Percentiles rank a stretch among this genome's conserved stretches.
phyloP scores from a whole-genome alignment of 2,888 invertebrate species.

The Metellina segmentata region DNA sequence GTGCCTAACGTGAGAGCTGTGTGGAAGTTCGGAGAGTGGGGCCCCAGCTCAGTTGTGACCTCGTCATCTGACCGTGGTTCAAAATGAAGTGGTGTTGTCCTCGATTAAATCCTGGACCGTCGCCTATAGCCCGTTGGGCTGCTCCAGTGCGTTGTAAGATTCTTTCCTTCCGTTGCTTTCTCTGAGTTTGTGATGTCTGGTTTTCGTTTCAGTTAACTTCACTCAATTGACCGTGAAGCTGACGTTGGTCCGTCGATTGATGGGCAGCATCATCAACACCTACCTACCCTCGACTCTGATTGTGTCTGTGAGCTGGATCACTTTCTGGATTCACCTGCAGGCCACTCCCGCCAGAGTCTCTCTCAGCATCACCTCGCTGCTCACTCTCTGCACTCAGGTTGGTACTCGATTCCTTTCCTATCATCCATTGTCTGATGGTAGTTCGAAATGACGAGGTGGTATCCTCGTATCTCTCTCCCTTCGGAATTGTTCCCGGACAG shows the following conservation, averaged over 20 bases:
- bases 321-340: slow-evolving; percentile 36
- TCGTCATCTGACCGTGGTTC: too few species aligned
- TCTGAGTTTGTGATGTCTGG: too few species aligned
- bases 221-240: background rate
- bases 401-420: background rate
- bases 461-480: background rate
- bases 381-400: slow-evolving; percentile 48
- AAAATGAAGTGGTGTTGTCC: too few species aligned
- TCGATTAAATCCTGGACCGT: too few species aligned
- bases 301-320: slow-evolving; percentile 30
- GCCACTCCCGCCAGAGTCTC: slow-evolving; percentile 38
- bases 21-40: too few species aligned
- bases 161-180: too few species aligned
- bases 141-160: too few species aligned
- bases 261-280: slow-evolving; percentile 43
- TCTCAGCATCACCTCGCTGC: slow-evolving; percentile 30
- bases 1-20: too few species aligned
- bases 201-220: too few species aligned
- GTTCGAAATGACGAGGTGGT: background rate
- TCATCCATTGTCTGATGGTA: background rate
- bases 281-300: slow-evolving; percentile 39
- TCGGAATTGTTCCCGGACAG: background rate
- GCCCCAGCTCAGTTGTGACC: too few species aligned
- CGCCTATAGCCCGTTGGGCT: too few species aligned
- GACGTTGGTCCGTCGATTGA: slow-evolving; percentile 28